phyloP scores from a whole-genome alignment of 2,797 vertebrate species.

The Pelochelys cantorii region DNA sequence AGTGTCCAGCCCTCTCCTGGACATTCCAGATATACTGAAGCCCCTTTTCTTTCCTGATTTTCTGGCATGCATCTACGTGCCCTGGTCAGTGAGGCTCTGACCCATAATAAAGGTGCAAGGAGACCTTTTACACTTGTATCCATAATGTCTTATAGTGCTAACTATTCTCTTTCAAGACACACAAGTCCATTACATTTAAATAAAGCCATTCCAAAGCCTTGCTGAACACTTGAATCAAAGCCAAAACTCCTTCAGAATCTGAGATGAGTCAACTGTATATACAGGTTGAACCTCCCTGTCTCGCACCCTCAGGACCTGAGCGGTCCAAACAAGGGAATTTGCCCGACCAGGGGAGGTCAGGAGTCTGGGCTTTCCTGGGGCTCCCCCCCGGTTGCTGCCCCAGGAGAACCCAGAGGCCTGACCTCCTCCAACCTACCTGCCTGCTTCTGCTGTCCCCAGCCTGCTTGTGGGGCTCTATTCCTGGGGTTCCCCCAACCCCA shows the following conservation, averaged over 20 bases:
- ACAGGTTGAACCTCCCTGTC: too few relatives aligned
- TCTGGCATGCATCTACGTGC: conserved; percentile 48
- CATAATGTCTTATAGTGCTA: conserved; percentile 47
- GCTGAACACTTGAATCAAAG: conserved; percentile 36
- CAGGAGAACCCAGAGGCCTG: too few relatives aligned
- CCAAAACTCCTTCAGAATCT: conserved; percentile 50
- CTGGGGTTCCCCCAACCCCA: too few relatives aligned
- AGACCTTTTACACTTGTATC: conserved; percentile 39
- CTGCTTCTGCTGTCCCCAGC: too few relatives aligned
- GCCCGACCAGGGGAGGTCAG: too few relatives aligned
- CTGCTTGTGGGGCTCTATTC: too few relatives aligned
- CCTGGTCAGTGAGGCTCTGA: conserved; percentile 55
- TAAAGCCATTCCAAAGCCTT: conserved; percentile 18
- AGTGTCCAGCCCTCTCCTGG: background rate
- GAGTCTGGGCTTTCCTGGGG: too few relatives aligned
- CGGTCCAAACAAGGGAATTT: too few relatives aligned
- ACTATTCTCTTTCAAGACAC: conserved; percentile 56
- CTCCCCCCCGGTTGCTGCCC: too few relatives aligned
- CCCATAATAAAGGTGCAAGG: background rate
- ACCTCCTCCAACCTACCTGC: too few relatives aligned
- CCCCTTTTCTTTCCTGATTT: conserved; percentile 37
- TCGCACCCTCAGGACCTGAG: too few relatives aligned
- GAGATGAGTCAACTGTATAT: conserved; percentile 18
- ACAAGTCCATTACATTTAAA: conserved; percentile 38
- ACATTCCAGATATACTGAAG: background rate